Base-by-base conservation (phyloP, 2,113 vertebrate genomes). In the Corythaixoides concolor region DNA sequence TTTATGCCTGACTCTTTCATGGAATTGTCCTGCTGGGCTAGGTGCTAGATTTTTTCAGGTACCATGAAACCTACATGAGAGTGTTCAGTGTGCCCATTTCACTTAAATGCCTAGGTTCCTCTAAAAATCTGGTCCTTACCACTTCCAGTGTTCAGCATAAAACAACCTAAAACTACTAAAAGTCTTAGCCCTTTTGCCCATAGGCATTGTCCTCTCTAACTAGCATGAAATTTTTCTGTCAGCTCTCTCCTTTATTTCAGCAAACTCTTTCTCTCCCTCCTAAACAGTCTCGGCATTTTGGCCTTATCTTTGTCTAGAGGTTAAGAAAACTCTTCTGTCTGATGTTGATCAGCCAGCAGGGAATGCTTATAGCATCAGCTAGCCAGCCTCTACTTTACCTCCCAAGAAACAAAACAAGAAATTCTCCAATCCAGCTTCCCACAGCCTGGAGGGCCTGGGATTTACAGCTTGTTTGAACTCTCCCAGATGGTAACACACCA, bases 351-450 rank as follows among this genome's bases (percentile, higher is more conserved):
- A 91, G 86, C 76, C 95, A 92, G 93, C 94, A 92, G 94, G 97
- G 96, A 97, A 96, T 94, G 93, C 69, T 97, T 96, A 95, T 70
- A 97, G 72, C 80, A 89, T 96, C 88, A 84, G 53, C 85, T 93
- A 96, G 63, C 63, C 87, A 94, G 87, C 66, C 76, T 82, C 83
- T 84, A 15, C 49, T 93, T 70, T 85, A 85, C 93, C 91, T 97
- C 90, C 92, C 90, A 95, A 96, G 96, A 97, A 98, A 97, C 84
- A 97, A 98, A 98, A 97, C 85, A 97, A 96, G 93, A 90, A 93
- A 95, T 94, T 95, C 92, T 97, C 95, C 60, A 93, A 94, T 88
- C 39, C 80, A 95, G 95, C 76, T 86, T 97, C 93, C 75, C 69
- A 72, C 81, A 97, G 83, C 85, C 96, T 76, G 88, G 60, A 95